Base-by-base conservation (phyloP, 2,797 vertebrate species). In the Thaleichthys pacificus region DNA sequence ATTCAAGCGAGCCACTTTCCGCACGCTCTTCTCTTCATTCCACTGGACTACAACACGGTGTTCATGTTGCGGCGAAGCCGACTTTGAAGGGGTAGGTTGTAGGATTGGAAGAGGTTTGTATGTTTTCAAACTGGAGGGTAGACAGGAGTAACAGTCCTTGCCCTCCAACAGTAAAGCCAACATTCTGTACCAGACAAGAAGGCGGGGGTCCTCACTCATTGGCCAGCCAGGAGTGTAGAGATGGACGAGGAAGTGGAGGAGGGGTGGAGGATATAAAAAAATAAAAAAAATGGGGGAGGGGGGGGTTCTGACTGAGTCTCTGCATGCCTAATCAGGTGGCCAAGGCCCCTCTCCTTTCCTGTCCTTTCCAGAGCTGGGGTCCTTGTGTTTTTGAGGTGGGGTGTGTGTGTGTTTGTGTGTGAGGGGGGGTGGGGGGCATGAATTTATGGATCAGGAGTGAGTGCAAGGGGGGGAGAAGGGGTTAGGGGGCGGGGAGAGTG, bases 271-370 rank as follows among this genome's bases (percentile, higher is more conserved):
- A 42, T 42, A 42, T 42, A 9, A 42, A 42, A 42, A 42, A 6
- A 35, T 35, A 24, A 24, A 24, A 24, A 24, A 24, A 24, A 24
- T 1, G 1, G 22, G 38, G 24, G 19, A 14, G 64, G 47, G 70
- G 57, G 61, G 72, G 75, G 66, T 76, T 62, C 70, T 71, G 21
- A 69, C 60, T 73, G 42, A 65, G 66, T 69, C 73, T 54, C 63
- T 76, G 82, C 76, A 81, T 76, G 72, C 72, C 78, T 81, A 82
- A 85, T 82, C 83, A 84, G 68, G 63, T 67, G 71, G 73, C 68
- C 72, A 58, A 63, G 63, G 49, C 57, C 58, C 26, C 47, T 22
- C 22, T 67, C 35, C 72, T 66, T 69, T 64, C 70, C 68, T 82
- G 65, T 77, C 69, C 74, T 72, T 57, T 64, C 68, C 32, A 57